These are phyloP conservation scores for Slavum lentiscoides DNA, from an alignment of 2,888 invertebrate species.

Conservation along the genomic window DNA sequence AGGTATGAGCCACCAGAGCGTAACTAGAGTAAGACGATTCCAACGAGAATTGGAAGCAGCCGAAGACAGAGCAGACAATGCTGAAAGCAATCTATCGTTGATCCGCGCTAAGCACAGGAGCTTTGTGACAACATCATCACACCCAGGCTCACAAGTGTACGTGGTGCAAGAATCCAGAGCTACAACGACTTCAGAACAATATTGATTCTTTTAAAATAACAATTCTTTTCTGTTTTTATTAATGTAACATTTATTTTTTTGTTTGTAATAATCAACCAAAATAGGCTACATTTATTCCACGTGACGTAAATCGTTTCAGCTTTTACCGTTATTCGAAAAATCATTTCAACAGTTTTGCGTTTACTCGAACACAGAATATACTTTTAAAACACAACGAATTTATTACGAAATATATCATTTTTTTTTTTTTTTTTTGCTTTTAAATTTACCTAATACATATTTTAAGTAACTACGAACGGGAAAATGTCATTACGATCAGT, in stretches of 20 bases:
- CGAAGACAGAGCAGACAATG: conserved; percentile 92
- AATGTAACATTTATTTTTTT: conserved; percentile 48
- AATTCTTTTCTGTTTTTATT: conserved; percentile 51
- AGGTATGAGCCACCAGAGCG: conserved; percentile 87
- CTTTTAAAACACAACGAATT: conserved; percentile 1
- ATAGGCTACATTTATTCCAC: conserved; percentile 48
- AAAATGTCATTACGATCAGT: conserved; percentile 26
- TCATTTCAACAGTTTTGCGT: background rate
- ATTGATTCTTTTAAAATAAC: conserved; percentile 36
- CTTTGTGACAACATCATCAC: conserved; percentile 90
- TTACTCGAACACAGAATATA: background rate
- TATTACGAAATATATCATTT: background rate
- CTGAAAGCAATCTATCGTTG: conserved; percentile 90
- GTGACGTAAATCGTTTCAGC: conserved; percentile 29
- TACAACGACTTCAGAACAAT: conserved; percentile 57
- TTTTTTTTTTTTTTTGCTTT: conserved; percentile 16
- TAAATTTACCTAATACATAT: conserved; percentile 5
- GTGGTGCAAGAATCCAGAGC: conserved; percentile 81
- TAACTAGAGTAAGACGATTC: conserved; percentile 96
- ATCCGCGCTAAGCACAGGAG: conserved; percentile 98
- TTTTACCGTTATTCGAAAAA: conserved; percentile 21
- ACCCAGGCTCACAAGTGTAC: conserved; percentile 89
- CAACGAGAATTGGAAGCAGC: conserved; percentile 97
- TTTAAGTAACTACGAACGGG: background rate
- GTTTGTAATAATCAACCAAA: conserved; percentile 42